Conservation (phyloP, 2,888 invertebrate genomes). For the Alsophila aescularia region DNA sequence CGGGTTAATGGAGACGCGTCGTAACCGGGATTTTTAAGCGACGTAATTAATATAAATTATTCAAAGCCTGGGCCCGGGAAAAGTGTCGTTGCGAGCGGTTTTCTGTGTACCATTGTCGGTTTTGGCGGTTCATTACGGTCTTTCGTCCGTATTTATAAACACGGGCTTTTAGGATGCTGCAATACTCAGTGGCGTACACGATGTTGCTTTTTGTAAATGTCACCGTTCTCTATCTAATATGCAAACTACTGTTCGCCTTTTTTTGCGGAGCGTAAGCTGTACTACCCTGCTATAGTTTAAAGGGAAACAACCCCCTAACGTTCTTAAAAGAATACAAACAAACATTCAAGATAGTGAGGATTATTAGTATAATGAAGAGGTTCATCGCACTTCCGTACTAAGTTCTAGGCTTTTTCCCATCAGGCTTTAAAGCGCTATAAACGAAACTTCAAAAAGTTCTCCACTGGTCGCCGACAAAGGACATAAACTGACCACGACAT, state of each 20-base stretch:
- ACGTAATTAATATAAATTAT: constrained; percentile 45
- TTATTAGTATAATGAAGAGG: too few relatives aligned
- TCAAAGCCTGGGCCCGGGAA: constrained; percentile 18
- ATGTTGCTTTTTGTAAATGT: neutral
- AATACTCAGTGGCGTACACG: neutral
- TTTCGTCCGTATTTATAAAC: constrained; percentile 18
- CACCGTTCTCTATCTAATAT: neutral
- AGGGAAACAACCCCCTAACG: too few relatives aligned
- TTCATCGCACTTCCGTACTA: too few relatives aligned
- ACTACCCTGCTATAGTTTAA: too few relatives aligned
- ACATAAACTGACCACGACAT: neutral
- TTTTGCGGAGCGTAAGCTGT: too few relatives aligned
- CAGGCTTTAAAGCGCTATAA: neutral
- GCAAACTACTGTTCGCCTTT: too few relatives aligned
- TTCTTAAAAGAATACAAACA: too few relatives aligned
- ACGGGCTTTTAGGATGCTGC: neutral
- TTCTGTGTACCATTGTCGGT: constrained; percentile 24
- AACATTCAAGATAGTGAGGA: too few relatives aligned
- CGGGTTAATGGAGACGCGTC: constrained; percentile 54
- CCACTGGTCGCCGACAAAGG: neutral
- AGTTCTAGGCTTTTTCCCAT: too few relatives aligned
- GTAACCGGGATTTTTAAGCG: constrained; percentile 56
- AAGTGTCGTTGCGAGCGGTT: constrained; percentile 18
- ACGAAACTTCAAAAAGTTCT: neutral
- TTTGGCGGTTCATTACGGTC: constrained; percentile 9